phyloP scores from a whole-genome alignment of 1,140 invertebrate species.

The Gonatopus flavifemur region DNA sequence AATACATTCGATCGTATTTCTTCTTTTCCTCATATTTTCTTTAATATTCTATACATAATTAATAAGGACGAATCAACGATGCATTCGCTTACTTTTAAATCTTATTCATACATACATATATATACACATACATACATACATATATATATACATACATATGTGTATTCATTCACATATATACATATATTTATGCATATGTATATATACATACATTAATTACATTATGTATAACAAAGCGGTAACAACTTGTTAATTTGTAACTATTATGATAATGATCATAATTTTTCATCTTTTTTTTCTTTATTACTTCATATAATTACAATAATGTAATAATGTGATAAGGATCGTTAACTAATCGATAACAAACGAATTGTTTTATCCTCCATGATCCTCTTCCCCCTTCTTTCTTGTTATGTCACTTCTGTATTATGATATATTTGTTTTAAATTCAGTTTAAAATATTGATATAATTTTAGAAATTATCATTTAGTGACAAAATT shows the following conservation, averaged over 20 bases:
- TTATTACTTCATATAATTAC: conserved; percentile 54
- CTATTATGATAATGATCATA: conserved; percentile 54
- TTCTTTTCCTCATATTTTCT: too few species aligned
- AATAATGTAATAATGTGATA: conserved; percentile 53
- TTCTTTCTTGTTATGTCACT: conserved; percentile 3
- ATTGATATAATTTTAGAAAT: too few species aligned
- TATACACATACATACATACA: too few species aligned
- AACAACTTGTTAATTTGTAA: conserved; percentile 57
- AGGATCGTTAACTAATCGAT: conserved; percentile 49
- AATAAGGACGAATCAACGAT: conserved; percentile 52
- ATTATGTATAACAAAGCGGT: conserved; percentile 57
- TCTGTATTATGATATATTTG: too few species aligned
- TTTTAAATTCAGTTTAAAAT: too few species aligned
- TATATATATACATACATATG: too few species aligned
- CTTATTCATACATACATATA: too few species aligned
- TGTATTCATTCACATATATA: too few species aligned
- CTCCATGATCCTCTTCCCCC: conserved; percentile 6
- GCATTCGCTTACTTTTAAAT: conserved; percentile 49
- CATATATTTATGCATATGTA: too few species aligned
- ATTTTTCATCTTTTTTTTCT: too few species aligned
- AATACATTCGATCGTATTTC: conserved; percentile 39
- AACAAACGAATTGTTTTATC: conserved; percentile 35
- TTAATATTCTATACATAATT: conserved; percentile 44
- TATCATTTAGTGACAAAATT: too few species aligned
- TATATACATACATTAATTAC: conserved; percentile 55